Base-by-base conservation (phyloP, 2,888 invertebrate genomes). In the Vandiemenella viatica region DNA sequence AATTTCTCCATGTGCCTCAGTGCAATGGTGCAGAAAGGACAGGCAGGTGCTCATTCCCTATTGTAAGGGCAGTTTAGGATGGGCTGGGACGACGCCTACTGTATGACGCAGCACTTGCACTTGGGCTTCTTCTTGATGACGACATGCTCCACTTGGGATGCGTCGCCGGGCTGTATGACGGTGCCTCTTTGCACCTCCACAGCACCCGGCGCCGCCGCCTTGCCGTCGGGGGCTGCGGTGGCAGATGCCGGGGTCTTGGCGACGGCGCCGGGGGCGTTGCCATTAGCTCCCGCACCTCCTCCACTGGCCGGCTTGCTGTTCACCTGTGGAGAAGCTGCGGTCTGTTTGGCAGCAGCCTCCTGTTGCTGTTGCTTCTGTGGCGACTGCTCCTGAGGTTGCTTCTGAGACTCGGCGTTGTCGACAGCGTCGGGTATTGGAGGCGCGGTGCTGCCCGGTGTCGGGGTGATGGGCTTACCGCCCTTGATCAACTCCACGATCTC, bases 401-500 rank as follows among this genome's bases (percentile, higher is more conserved):
- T 41, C 45, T 37, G 45, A 16, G 45, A 48, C 26, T 60, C 51
- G 43, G 62, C 61, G 58, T 65, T 64, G 59, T 72, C 71, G 55
- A 68, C 67, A 44, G 72, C 68, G 57, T 49, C 53, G n/a, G 75
- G 73, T 56, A 73, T 66, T 55, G 69, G 69, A 23, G 75, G 73
- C 32, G 74, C 74, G 48, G 69, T 69, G 48, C 67, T 68, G 52
- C 71, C 69, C 20, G 73, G 76, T 46, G 79, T 79, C 56, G 83
- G 83, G 17, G 84, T 86, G 63, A 87, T 86, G 49, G 87, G 87
- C 66, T 86, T 86, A 50, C 88, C 88, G 56, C 83, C 90, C 71
- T 90, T 90, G 67, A 92, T 91, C 69, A 90, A 75, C 63, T 91
- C 89, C 55, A 95, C 91, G 60, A 95, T 92, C 71, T 92, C 91